A percentile compares a stretch with the other conserved stretches of the same genome.
phyloP scores from a whole-genome alignment of 92 coral and sea anemone species.

The Epizoanthus illoricatus region DNA sequence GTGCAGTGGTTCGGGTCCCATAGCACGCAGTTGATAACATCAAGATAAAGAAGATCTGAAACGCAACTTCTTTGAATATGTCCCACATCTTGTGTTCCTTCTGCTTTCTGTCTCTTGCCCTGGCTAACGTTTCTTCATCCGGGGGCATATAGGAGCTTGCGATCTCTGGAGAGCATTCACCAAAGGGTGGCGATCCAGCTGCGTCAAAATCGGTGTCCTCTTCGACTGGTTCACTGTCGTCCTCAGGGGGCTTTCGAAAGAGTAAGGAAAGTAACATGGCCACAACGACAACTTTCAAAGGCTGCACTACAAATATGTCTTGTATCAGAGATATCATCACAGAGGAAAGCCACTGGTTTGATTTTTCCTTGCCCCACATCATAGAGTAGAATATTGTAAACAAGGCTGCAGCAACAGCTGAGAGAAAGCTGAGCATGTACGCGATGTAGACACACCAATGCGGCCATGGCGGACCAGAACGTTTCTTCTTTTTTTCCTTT shows the following conservation, averaged over 20 bases:
- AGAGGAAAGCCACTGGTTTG: constrained; percentile 72
- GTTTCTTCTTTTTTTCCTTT: constrained; percentile 35
- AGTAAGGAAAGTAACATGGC: constrained; percentile 64
- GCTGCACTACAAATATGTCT: constrained; percentile 76
- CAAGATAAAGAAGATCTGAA: constrained; percentile 1
- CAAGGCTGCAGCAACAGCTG: constrained; percentile 38
- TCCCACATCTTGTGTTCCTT: constrained; percentile 35
- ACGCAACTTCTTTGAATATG: constrained; percentile 10
- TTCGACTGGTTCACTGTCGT: constrained; percentile 53
- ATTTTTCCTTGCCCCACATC: constrained; percentile 84
- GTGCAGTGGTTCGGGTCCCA: constrained; percentile 30
- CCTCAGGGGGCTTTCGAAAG: constrained; percentile 78
- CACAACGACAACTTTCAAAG: constrained; percentile 64
- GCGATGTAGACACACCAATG: constrained; percentile 50
- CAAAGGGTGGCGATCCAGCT: constrained; percentile 5
- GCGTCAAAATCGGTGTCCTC: neutral
- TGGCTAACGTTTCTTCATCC: constrained; percentile 21
- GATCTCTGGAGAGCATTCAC: constrained; percentile 12
- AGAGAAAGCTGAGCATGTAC: constrained; percentile 41
- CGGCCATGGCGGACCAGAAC: constrained; percentile 40
- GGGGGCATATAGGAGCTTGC: constrained; percentile 31
- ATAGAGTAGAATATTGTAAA: constrained; percentile 63
- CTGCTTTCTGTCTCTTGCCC: constrained; percentile 24
- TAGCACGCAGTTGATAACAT: constrained; percentile 8
- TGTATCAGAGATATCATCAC: constrained; percentile 69